These are phyloP conservation scores for Tipula helvola DNA, from an alignment of 2,888 invertebrate genomes.

Conservation along the genomic window DNA sequence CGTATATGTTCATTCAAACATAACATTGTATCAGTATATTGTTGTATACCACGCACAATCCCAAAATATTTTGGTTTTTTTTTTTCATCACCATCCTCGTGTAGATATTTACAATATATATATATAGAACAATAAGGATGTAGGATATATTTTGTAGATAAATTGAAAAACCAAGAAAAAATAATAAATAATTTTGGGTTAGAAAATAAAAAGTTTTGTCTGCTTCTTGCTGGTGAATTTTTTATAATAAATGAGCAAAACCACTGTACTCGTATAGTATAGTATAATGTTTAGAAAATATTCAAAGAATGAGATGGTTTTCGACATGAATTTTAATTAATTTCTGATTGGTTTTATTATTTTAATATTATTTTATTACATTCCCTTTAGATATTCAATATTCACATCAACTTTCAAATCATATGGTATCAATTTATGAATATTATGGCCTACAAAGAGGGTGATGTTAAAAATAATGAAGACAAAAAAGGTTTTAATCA, in stretches of 20 bases:
- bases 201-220: background rate
- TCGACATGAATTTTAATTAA: background rate
- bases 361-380: background rate
- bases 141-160: background rate
- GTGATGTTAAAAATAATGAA: too few species aligned
- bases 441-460: background rate
- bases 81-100: background rate
- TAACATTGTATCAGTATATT: background rate
- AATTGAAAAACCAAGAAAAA: background rate
- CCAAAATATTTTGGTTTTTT: background rate
- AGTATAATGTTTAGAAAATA: background rate
- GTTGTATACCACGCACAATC: background rate
- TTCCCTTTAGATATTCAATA: background rate
- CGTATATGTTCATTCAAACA: background rate
- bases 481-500: too few species aligned
- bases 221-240: background rate
- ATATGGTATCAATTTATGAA: background rate
- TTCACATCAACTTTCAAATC: background rate
- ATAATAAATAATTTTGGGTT: background rate
- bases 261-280: background rate
- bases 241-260: background rate
- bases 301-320: background rate
- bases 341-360: too few species aligned
- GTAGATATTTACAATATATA: background rate
- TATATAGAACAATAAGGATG: background rate